Conservation (phyloP, 2,797 vertebrate species). For the Chelon labrosus region DNA sequence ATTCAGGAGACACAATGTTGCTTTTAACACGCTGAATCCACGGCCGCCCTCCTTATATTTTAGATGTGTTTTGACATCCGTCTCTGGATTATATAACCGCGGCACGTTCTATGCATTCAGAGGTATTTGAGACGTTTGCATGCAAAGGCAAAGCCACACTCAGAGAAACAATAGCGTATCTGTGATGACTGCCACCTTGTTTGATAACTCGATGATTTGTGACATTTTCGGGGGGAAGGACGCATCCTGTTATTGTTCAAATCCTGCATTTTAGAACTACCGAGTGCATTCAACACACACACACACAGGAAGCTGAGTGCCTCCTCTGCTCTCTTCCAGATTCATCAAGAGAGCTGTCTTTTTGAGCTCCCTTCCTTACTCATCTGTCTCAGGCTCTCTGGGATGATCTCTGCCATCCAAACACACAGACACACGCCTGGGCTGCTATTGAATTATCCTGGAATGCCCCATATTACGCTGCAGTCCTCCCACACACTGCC, state of each 20-base stretch:
- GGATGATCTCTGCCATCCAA: constrained; percentile 48
- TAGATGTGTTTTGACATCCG: constrained; percentile 27
- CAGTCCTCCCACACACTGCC: constrained; percentile 30
- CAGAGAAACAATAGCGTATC: constrained; percentile 58
- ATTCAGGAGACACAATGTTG: no score
- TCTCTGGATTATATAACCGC: constrained; percentile 37
- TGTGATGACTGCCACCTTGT: constrained; percentile 44
- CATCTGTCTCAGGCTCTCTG: constrained; percentile 57
- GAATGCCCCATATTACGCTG: constrained; percentile 54
- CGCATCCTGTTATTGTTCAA: constrained; percentile 80
- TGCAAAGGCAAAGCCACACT: constrained; percentile 35
- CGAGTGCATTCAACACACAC: constrained; percentile 25
- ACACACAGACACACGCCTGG: constrained; percentile 15
- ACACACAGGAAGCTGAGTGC: constrained; percentile 42
- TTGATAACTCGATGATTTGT: constrained; percentile 76
- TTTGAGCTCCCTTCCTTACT: constrained; percentile 52
- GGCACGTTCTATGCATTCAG: constrained; percentile 13
- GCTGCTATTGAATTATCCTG: constrained; percentile 59
- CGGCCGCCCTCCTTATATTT: not conserved
- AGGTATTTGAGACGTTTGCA: constrained; percentile 37
- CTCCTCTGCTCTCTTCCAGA: constrained; percentile 62
- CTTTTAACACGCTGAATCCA: not conserved
- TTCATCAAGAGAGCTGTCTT: constrained; percentile 43
- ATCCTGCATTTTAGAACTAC: constrained; percentile 31
- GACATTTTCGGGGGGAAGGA: constrained; percentile 70